phyloP scores from a whole-genome alignment of 2,797 vertebrate genomes.

The Vireo griseus region DNA sequence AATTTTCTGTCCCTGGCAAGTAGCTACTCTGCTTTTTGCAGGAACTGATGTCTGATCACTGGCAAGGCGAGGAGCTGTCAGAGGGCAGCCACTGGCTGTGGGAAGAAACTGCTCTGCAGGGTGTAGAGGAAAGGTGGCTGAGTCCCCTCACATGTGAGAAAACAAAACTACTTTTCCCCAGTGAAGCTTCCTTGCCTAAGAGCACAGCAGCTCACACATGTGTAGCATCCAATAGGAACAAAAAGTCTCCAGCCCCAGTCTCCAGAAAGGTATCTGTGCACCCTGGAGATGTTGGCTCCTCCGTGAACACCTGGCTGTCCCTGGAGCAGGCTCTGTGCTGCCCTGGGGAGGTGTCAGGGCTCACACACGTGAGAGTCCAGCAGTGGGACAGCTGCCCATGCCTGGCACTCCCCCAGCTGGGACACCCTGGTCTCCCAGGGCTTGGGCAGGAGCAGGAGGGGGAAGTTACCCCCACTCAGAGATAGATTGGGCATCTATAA shows the following conservation, averaged over 20 bases:
- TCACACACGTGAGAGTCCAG: not conserved
- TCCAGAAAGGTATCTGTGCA: accelerated
- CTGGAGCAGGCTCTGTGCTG: accelerated
- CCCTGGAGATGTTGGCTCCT: not conserved
- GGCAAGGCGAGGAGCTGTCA: not conserved
- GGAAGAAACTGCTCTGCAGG: not conserved
- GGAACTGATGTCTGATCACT: not conserved
- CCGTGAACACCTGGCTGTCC: accelerated
- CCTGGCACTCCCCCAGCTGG: accelerated
- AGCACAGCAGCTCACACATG: not conserved
- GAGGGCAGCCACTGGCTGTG: not conserved
- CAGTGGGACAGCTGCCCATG: not conserved
- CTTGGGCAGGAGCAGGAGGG: not conserved
- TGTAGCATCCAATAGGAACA: not conserved
- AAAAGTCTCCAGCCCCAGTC: not conserved
- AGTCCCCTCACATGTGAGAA: not conserved
- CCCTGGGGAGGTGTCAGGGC: accelerated
- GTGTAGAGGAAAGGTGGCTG: not conserved
- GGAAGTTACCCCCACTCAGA: not conserved
- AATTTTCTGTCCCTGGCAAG: not conserved
- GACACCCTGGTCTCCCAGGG: accelerated
- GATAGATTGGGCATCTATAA: not conserved
- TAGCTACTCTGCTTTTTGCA: not conserved
- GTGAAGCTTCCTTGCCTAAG: not conserved
- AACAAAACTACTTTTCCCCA: not conserved